A percentile compares a stretch with the other conserved stretches of the same genome.
phyloP scores from a whole-genome alignment of 2,113 vertebrate species.

The Acrocephalus arundinaceus region DNA sequence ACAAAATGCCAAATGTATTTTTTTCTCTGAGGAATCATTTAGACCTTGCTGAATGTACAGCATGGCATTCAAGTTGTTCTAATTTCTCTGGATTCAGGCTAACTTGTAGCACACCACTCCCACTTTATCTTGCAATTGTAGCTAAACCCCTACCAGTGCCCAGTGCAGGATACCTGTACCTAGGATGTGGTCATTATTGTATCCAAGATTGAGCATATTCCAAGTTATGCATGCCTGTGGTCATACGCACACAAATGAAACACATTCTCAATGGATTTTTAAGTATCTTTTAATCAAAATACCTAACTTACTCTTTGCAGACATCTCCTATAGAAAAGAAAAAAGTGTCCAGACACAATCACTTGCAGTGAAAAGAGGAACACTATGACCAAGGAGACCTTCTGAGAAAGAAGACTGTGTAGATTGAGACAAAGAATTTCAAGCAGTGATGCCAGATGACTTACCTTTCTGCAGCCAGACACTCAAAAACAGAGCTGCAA shows the following conservation, averaged over 20 bases:
- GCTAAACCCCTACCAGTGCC: background rate
- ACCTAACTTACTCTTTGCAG: background rate
- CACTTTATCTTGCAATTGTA: background rate
- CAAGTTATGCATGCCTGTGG: background rate
- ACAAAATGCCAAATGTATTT: background rate
- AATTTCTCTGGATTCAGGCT: background rate
- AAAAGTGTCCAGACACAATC: background rate
- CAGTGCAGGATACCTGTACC: background rate
- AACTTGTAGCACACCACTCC: background rate
- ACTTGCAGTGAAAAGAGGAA: background rate
- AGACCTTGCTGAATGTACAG: background rate
- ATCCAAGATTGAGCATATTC: background rate
- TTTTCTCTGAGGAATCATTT: background rate
- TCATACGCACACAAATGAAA: background rate
- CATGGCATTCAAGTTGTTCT: background rate
- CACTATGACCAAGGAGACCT: background rate
- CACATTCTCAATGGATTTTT: background rate
- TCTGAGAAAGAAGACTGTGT: background rate
- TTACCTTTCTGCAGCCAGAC: background rate
- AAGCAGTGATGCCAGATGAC: background rate
- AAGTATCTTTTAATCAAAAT: background rate
- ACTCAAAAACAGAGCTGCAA: background rate
- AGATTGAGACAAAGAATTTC: background rate
- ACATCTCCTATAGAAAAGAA: accelerated
- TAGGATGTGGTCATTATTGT: accelerated